phyloP scores from a whole-genome alignment of 2,888 invertebrate species.

The Ypsolopha scabrella region DNA sequence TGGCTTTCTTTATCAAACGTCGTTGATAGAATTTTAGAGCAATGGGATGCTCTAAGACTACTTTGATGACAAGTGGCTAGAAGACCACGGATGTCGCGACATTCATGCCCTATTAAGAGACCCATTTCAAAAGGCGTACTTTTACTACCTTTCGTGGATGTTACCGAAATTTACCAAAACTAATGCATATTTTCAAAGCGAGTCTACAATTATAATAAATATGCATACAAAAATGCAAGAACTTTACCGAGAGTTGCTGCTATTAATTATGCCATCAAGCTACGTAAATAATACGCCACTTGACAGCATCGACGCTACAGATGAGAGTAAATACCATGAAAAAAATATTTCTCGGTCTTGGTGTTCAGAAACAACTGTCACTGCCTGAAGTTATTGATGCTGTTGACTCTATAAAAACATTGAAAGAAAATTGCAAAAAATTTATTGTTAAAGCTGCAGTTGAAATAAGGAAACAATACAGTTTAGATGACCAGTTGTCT shows the following conservation, averaged over 20 bases:
- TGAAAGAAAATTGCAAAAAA: not conserved
- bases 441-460: not conserved
- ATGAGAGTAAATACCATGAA: too few species aligned
- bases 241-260: not conserved
- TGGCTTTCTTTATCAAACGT: constrained; percentile 18
- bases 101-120: not conserved
- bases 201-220: not conserved
- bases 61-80: constrained; percentile 3
- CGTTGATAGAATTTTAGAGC: constrained; percentile 19
- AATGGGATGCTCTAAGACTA: constrained; percentile 19
- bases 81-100: not conserved
- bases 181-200: constrained; percentile 2
- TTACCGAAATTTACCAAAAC: not conserved
- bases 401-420: too few species aligned
- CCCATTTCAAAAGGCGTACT: not conserved
- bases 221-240: not conserved
- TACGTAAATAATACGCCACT: too few species aligned
- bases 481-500: not conserved
- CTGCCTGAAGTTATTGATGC: too few species aligned
- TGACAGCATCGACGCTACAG: too few species aligned
- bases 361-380: too few species aligned
- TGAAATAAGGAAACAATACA: not conserved
- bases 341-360: too few species aligned
- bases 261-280: too few species aligned
- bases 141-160: too few species aligned